Percentiles rank a stretch among this genome's conserved stretches.
Conservation (phyloP, 2,888 invertebrate genomes). For the Drosophila formosana region DNA sequence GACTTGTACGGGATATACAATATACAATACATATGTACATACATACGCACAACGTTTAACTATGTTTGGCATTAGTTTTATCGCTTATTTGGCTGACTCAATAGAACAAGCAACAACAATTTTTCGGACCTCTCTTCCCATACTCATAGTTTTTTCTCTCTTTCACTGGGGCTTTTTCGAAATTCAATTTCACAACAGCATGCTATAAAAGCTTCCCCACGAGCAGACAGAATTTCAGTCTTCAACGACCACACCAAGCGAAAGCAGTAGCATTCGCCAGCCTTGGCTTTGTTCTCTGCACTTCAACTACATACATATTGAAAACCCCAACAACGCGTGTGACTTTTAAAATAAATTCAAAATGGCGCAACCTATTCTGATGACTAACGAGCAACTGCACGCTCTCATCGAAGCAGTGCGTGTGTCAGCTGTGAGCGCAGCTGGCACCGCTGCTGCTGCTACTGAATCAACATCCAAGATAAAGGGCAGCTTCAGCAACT, state of each 20-base stretch:
- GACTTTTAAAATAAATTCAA: conserved; percentile 6
- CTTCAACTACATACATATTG: not conserved
- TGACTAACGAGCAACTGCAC: conserved; percentile 82
- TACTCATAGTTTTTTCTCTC: conserved; percentile 4
- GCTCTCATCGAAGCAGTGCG: conserved; percentile 80
- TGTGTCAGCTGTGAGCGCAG: conserved; percentile 47
- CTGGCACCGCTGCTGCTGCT: conserved; percentile 41
- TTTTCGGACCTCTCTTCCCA: conserved; percentile 1
- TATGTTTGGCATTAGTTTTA: conserved; percentile 4
- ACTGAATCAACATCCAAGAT: conserved; percentile 40
- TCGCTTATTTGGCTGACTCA: conserved; percentile 27
- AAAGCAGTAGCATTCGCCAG: conserved; percentile 64
- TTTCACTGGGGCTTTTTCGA: conserved; percentile 52
- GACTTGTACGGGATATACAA: not conserved
- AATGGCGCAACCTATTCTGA: conserved; percentile 71
- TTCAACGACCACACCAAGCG: conserved; percentile 38
- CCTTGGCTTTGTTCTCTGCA: conserved; percentile 67
- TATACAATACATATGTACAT: no score
- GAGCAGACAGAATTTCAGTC: conserved; percentile 44
- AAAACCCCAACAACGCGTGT: conserved; percentile 20
- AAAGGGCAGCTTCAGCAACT: conserved; percentile 80
- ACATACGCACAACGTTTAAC: not conserved
- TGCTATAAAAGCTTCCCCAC: conserved; percentile 48
- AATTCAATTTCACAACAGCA: conserved; percentile 59
- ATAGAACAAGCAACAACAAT: conserved; percentile 18